Conservation (phyloP, 2,113 vertebrate species). For the Papio anubis region DNA sequence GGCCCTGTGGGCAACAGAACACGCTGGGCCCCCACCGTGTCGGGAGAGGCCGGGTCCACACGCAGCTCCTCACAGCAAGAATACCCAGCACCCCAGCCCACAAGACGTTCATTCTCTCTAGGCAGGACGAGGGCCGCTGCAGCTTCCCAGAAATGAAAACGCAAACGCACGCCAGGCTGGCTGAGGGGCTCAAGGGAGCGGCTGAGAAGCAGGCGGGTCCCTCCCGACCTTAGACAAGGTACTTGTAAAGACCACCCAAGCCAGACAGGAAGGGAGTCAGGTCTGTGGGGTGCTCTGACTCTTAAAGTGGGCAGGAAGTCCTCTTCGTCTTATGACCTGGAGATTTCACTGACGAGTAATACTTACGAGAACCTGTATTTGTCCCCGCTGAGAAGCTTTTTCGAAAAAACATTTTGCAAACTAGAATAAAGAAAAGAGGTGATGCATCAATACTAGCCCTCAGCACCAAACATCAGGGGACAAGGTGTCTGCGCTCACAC, state of each 20-base stretch:
- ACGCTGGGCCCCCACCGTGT: accelerated
- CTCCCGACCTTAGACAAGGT: neutral
- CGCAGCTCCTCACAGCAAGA: accelerated
- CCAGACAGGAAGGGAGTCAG: accelerated
- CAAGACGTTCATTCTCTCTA: accelerated
- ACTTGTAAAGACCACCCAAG: neutral
- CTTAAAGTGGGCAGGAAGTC: neutral
- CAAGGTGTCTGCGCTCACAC: accelerated
- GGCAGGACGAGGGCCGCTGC: accelerated
- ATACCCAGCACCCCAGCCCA: accelerated
- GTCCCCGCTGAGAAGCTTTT: slow-evolving; percentile 96
- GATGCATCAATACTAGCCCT: accelerated
- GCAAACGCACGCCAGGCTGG: neutral
- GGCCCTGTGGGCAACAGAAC: slow-evolving; percentile 82
- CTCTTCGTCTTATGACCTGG: neutral
- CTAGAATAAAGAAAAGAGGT: slow-evolving; percentile 80
- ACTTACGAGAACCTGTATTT: slow-evolving; percentile 97
- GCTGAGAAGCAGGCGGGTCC: neutral
- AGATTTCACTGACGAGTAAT: neutral
- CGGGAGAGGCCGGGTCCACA: accelerated
- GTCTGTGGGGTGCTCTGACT: neutral
- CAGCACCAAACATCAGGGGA: accelerated
- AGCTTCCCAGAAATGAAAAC: too few species aligned
- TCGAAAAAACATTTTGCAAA: slow-evolving; percentile 98
- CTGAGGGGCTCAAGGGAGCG: accelerated